phyloP scores from a whole-genome alignment of 2,113 vertebrate genomes.

The Prochilodus magdalenae region DNA sequence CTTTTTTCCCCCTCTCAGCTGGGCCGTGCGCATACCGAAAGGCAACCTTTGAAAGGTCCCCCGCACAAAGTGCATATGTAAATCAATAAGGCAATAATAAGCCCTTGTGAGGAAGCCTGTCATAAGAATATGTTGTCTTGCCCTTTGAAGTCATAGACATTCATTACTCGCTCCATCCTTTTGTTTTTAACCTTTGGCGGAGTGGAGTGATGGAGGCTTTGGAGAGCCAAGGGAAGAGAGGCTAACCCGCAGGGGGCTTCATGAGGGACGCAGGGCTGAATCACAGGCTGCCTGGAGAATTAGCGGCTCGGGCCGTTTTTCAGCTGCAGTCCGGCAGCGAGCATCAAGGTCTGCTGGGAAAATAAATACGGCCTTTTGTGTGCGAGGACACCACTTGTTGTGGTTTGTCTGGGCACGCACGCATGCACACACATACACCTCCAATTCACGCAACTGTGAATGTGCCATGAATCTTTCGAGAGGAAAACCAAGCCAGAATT shows the following conservation, averaged over 20 bases:
- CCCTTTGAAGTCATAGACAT: slow-evolving; percentile 57
- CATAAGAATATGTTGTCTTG: slow-evolving; percentile 50
- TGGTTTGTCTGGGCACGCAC: not conserved
- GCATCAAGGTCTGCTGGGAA: slow-evolving; percentile 45
- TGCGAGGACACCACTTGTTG: slow-evolving; percentile 40
- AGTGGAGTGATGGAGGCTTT: slow-evolving; percentile 47
- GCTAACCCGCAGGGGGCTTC: slow-evolving; percentile 33
- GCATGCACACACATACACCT: not conserved
- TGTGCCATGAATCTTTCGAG: slow-evolving; percentile 41
- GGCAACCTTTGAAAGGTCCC: slow-evolving; percentile 44
- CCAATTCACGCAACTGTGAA: slow-evolving; percentile 39
- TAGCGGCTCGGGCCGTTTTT: slow-evolving; percentile 37
- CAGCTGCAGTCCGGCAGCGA: slow-evolving; percentile 25
- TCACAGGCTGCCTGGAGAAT: slow-evolving; percentile 42
- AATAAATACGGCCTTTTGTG: slow-evolving; percentile 55
- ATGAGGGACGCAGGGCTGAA: slow-evolving; percentile 37
- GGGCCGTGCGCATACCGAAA: slow-evolving; percentile 8
- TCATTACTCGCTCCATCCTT: slow-evolving; percentile 53
- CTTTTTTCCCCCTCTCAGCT: not conserved
- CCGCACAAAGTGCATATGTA: slow-evolving; percentile 52
- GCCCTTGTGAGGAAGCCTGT: slow-evolving; percentile 49
- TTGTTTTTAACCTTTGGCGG: slow-evolving; percentile 54
- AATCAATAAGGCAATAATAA: slow-evolving; percentile 57
- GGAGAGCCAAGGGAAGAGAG: slow-evolving; percentile 28
- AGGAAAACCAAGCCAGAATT: slow-evolving; percentile 38